Evolutionary conservation across 2,797 vertebrate species (phyloP).

Genomic region (Macropus fuliginosus): DNA sequence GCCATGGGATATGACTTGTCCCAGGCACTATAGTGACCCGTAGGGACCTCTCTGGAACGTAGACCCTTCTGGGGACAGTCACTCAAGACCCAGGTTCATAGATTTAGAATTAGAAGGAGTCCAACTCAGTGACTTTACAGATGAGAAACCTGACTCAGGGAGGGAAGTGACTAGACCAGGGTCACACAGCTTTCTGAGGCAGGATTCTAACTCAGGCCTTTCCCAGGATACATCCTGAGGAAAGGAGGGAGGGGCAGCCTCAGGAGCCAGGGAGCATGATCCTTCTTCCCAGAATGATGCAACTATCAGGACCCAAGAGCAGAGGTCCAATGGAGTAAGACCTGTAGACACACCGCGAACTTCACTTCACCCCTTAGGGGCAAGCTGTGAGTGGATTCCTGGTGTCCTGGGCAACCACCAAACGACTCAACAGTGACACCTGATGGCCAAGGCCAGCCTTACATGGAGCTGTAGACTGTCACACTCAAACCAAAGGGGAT

Average conservation of each 20-base stretch:
- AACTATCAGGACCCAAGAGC: neutral
- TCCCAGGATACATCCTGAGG: neutral
- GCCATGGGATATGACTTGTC: neutral
- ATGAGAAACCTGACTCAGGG: neutral
- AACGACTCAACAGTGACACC: constrained; percentile 56
- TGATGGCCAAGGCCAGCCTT: constrained; percentile 21
- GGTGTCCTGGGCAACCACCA: neutral
- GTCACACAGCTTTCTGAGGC: neutral
- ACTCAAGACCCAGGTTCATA: neutral
- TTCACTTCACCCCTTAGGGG: neutral
- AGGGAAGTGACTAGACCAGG: neutral
- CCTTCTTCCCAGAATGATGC: neutral
- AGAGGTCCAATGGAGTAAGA: neutral
- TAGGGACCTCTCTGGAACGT: neutral
- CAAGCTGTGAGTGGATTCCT: neutral
- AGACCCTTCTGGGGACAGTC: neutral
- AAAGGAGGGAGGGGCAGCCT: neutral
- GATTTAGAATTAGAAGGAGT: neutral
- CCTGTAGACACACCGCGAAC: neutral
- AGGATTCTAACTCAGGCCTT: neutral
- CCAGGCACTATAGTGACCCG: neutral
- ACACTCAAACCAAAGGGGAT: neutral
- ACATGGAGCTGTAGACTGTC: neutral
- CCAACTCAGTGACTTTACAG: neutral
- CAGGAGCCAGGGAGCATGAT: too few relatives aligned